Evolutionary conservation across 2,888 invertebrate species (phyloP).

Genomic region (Hypolimnas misippus): DNA sequence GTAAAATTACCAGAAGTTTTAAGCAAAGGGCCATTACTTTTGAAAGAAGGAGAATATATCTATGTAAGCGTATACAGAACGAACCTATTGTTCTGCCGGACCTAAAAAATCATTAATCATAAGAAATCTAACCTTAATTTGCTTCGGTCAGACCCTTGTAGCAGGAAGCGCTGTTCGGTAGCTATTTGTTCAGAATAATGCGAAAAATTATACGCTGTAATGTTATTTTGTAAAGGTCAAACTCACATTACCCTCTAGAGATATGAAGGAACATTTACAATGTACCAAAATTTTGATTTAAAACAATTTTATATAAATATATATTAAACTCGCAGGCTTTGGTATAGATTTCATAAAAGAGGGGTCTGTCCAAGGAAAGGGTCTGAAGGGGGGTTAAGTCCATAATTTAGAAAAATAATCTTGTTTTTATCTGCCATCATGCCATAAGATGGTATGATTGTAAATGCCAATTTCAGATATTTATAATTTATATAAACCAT

Average conservation of each 20-base stretch:
- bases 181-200: constrained; percentile 34
- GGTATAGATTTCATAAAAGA: too few relatives aligned
- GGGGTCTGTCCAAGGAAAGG: too few relatives aligned
- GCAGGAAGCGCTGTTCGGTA: constrained; percentile 39
- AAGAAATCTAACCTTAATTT: constrained; percentile 46
- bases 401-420: too few relatives aligned
- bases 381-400: too few relatives aligned
- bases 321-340: too few relatives aligned
- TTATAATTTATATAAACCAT: too few relatives aligned
- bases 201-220: background rate
- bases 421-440: too few relatives aligned
- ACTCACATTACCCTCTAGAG: background rate
- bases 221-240: background rate
- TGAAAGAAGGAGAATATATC: constrained; percentile 6
- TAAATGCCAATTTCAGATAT: too few relatives aligned
- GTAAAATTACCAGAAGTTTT: background rate
- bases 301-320: too few relatives aligned
- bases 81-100: constrained; percentile 32
- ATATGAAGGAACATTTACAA: too few relatives aligned
- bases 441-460: too few relatives aligned
- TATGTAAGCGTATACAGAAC: constrained; percentile 12
- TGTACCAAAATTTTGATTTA: too few relatives aligned
- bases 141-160: constrained; percentile 42
- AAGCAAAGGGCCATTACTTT: background rate
- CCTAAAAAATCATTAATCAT: constrained; percentile 44